A percentile compares a stretch with the other conserved stretches of the same genome.
phyloP scores from a whole-genome alignment of 1,140 invertebrate genomes.

The Diachasma alloeum region DNA sequence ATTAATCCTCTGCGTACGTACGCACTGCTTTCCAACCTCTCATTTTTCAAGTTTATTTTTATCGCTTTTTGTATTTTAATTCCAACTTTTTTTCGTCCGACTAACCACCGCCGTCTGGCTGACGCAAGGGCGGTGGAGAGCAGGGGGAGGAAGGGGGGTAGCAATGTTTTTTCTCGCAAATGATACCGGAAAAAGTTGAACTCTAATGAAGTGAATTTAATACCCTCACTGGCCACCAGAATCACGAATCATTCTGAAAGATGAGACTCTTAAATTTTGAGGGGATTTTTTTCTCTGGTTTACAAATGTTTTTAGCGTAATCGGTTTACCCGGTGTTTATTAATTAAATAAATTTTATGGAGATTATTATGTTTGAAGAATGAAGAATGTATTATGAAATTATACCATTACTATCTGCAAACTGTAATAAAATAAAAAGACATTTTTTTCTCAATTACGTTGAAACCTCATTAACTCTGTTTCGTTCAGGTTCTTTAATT shows the following conservation, averaged over 20 bases:
- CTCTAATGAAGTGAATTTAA: conserved; percentile 15
- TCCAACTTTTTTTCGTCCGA: neutral
- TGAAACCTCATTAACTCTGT: neutral
- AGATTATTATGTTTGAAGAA: neutral
- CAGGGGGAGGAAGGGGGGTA: too few relatives aligned
- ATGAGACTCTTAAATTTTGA: neutral
- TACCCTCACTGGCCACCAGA: neutral
- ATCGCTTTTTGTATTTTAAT: conserved; percentile 8
- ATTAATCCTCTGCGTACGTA: neutral
- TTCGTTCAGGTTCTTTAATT: neutral
- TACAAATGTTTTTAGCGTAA: neutral
- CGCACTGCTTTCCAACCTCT: neutral
- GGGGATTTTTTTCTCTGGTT: neutral
- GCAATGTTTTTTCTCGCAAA: neutral
- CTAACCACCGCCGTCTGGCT: neutral
- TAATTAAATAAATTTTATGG: neutral
- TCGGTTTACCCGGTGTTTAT: neutral
- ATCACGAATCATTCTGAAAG: neutral
- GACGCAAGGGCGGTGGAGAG: neutral
- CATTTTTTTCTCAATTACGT: neutral
- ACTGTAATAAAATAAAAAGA: neutral
- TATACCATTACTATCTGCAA: neutral
- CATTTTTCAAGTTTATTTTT: neutral
- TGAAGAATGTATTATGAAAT: neutral
- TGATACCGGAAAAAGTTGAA: neutral